Percentiles rank a stretch among this genome's conserved stretches.
Evolutionary conservation across 1,140 invertebrate genomes (phyloP).

Genomic region (Penaeus japonicus): DNA sequence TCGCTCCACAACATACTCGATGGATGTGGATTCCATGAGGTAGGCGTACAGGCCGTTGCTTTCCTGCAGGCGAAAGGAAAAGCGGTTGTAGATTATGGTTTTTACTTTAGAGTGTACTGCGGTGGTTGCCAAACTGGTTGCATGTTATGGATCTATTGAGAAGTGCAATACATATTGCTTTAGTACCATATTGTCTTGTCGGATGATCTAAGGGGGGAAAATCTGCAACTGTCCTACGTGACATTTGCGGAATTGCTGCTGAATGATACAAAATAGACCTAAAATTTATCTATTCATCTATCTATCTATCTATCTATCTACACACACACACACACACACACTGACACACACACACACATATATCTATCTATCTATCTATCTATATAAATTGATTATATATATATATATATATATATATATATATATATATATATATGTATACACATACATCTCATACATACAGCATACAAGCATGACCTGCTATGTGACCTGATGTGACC

Average conservation of each 20-base stretch:
- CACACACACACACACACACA: neutral
- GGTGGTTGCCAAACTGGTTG: too few species aligned
- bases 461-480: neutral
- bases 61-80: neutral
- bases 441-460: neutral
- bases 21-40: conserved; percentile 68
- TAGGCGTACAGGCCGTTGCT: conserved; percentile 46
- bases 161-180: too few species aligned
- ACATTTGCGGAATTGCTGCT: too few species aligned
- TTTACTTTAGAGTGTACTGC: too few species aligned
- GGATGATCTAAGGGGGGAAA: too few species aligned
- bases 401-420: neutral
- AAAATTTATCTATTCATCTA: too few species aligned
- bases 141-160: too few species aligned
- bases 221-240: too few species aligned
- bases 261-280: too few species aligned
- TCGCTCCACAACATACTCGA: conserved; percentile 87
- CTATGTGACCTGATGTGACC: neutral
- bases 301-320: too few species aligned
- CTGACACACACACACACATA: neutral
- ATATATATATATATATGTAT: neutral
- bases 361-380: neutral
- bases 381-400: neutral
- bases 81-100: neutral
- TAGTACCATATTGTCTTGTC: too few species aligned